phyloP scores from a whole-genome alignment of 64 coral and sea anemone genomes.

The Hydrozoanthus tunicans region DNA sequence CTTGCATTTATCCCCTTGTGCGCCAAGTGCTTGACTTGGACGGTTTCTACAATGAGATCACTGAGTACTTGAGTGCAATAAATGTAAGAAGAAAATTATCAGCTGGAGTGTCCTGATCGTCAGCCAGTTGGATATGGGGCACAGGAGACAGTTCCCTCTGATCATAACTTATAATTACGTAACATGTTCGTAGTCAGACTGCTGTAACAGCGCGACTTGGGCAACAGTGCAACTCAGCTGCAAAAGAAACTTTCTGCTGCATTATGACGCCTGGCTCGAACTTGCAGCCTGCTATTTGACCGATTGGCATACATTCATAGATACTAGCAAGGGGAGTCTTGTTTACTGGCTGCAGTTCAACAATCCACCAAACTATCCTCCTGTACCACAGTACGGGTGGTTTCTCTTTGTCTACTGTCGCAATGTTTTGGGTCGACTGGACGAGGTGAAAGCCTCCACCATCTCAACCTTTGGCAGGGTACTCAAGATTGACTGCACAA shows the following conservation, averaged over 20 bases:
- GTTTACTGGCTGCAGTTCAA: not conserved
- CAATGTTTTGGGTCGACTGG: constrained; percentile 34
- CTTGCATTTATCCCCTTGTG: constrained; percentile 20
- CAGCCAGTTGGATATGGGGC: constrained; percentile 49
- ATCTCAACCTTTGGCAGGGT: constrained; percentile 50
- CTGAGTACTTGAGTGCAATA: constrained; percentile 59
- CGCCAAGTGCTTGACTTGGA: constrained; percentile 47
- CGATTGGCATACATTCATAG: not conserved
- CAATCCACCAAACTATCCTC: not conserved
- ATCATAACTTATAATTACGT: constrained; percentile 49
- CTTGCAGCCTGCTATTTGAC: not conserved
- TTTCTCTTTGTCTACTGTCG: constrained; percentile 23
- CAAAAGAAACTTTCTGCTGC: constrained; percentile 17
- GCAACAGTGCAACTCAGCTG: constrained; percentile 40
- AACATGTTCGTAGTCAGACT: not conserved
- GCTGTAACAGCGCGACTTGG: not conserved
- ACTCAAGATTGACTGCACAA: constrained; percentile 62
- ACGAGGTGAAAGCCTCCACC: constrained; percentile 50
- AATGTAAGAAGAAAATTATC: constrained; percentile 65
- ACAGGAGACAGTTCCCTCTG: constrained; percentile 20
- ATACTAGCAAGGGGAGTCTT: not conserved
- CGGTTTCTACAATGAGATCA: constrained; percentile 16
- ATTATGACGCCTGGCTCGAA: constrained; percentile 41
- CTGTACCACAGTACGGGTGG: constrained; percentile 6
- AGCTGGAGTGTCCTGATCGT: constrained; percentile 50